These are phyloP conservation scores for Pantherophis alleghaniensis DNA, from an alignment of 2,797 vertebrate genomes.

Conservation along the genomic window DNA sequence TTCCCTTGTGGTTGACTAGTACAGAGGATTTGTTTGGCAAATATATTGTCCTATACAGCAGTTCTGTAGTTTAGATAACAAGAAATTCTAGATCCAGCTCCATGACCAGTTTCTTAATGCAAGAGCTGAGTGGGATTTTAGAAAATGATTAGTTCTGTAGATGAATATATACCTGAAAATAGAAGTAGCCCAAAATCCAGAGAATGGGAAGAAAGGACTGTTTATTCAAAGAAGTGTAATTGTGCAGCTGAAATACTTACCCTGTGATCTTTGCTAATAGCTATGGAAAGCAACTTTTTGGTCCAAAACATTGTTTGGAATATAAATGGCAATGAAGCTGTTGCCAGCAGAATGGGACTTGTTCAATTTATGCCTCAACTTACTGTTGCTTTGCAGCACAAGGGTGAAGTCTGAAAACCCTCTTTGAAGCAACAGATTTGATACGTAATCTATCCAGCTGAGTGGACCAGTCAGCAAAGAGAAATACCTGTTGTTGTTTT, in stretches of 20 bases:
- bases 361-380: not conserved
- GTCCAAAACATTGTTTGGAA: not conserved
- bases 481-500: not conserved
- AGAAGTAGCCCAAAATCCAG: not conserved
- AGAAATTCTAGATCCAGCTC: conserved; percentile 24
- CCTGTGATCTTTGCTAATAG: not conserved
- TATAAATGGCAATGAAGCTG: not conserved
- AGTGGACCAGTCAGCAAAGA: not conserved
- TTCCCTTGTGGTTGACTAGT: conserved; percentile 1
- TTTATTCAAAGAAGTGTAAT: not conserved
- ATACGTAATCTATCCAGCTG: not conserved
- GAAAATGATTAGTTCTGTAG: conserved; percentile 15
- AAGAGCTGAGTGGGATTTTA: not conserved
- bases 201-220: not conserved
- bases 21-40: conserved; percentile 28
- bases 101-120: conserved; percentile 28
- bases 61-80: not conserved
- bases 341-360: not conserved
- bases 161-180: conserved; percentile 27
- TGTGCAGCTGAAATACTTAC: not conserved
- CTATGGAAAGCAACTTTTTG: not conserved
- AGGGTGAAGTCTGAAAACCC: not conserved
- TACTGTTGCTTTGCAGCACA: not conserved
- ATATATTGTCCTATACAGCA: conserved; percentile 39
- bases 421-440: not conserved